Evolutionary conservation across 1,140 invertebrate genomes (phyloP), one percentile per base, ranked within the genome.

Genomic region (Rhagoletis pomonella): DNA sequence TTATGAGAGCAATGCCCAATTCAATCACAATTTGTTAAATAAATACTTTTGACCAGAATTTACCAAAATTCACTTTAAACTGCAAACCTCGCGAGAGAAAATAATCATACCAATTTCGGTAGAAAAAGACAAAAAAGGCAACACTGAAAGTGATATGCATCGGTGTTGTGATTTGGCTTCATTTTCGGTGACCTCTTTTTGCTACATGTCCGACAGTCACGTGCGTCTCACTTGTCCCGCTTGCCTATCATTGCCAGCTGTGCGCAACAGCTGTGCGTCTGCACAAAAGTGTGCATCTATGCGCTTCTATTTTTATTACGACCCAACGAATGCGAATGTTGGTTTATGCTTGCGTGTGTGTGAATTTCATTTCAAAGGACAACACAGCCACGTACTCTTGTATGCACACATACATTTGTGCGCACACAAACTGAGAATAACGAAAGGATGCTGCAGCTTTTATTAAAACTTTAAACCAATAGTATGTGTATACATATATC

Each of bases 391-490:
- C 50, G 17, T 12, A 69, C 17, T 67, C 64, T 3, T 62, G 12
- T 62, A n/a, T 62, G 29, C n/a, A 0, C 7, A 67, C 5, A 67
- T 67, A 4, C 64, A 29, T 4, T 67, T 67, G n/a, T n/a, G n/a
- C n/a, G n/a, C n/a, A n/a, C 29, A 29, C 29, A 29, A 10, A 0
- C 19, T 67, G n/a, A 14, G 60, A 7, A 62, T 17, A 55, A 29
- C 19, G 47, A 17, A n/a, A 58, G 47, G 3, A 19, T 81, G n/a
- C 6, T 50, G 73, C 6, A n/a, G 73, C 6, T 81, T 29, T 81
- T 19, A 58, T 81, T 58, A 81, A 81, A 81, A 58, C 47, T 81
- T 81, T 81, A 55, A 50, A 81, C 9, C 73, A 12, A 58, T 58
- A 19, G n/a, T 62, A 9, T 29, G n/a, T 58, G 73, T n/a, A 44